Evolutionary conservation across 2,888 invertebrate species (phyloP).

Genomic region (Lasioglossum morio): DNA sequence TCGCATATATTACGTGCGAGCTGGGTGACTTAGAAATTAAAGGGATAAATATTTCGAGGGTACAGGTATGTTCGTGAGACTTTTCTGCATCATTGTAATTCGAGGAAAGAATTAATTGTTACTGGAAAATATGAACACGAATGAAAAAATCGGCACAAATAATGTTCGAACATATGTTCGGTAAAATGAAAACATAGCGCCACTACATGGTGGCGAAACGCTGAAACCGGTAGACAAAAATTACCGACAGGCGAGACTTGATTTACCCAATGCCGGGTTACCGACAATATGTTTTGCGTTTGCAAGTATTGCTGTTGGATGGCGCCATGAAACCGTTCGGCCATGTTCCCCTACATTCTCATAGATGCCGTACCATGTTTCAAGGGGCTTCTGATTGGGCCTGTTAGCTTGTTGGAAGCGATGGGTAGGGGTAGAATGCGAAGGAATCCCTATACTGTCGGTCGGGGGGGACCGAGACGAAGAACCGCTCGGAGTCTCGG

Average conservation of each 20-base stretch:
- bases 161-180: neutral
- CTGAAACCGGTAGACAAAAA: neutral
- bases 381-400: neutral
- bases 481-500: constrained; percentile 49
- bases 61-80: neutral
- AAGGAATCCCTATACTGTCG: neutral
- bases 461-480: constrained; percentile 29
- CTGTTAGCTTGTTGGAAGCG: neutral
- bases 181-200: neutral
- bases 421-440: neutral
- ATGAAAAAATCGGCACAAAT: neutral
- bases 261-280: no score
- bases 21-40: no score
- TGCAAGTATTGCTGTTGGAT: neutral
- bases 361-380: neutral
- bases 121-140: neutral
- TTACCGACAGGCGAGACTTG: neutral
- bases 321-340: neutral
- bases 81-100: neutral
- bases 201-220: neutral
- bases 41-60: neutral
- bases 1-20: no score
- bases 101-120: neutral
- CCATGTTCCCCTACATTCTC: neutral
- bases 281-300: neutral